phyloP scores from a whole-genome alignment of 2,797 vertebrate species.

The Cryptoblepharus egeriae region DNA sequence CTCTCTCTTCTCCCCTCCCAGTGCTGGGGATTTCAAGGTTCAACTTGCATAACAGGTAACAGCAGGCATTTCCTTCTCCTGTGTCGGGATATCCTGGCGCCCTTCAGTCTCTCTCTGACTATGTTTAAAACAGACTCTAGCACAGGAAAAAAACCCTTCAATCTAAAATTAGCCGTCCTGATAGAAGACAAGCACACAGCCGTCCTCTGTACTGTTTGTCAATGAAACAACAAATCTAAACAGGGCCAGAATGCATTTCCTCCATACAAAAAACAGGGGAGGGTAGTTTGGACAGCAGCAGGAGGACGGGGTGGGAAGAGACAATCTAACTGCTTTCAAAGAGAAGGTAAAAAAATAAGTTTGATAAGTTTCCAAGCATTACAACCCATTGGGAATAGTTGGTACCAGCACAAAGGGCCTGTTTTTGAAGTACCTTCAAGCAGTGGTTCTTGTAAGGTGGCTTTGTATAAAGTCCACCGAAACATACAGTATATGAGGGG shows the following conservation, averaged over 20 bases:
- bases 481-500: no score
- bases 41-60: constrained; percentile 99
- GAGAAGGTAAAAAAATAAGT: not conserved
- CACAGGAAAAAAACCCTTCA: constrained; percentile 59
- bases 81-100: constrained; percentile 99
- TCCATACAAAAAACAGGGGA: constrained; percentile 57
- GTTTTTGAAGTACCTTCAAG: no score
- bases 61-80: constrained; percentile 99
- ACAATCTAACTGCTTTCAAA: not conserved
- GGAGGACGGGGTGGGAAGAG: not conserved
- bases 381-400: no score
- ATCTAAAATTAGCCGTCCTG: constrained; percentile 91
- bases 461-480: no score
- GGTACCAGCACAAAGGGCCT: no score
- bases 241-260: constrained; percentile 73
- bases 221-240: constrained; percentile 74
- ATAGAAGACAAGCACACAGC: constrained; percentile 73
- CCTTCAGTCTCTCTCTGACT: constrained; percentile 92
- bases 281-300: not conserved
- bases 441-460: no score
- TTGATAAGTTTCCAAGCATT: not conserved
- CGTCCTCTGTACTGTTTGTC: constrained; percentile 74
- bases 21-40: constrained; percentile 76
- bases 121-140: constrained; percentile 82
- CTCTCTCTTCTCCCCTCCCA: constrained; percentile 69